Evolutionary conservation across 2,113 vertebrate species (phyloP), one percentile per base, ranked within the genome.

Genomic region (Tauraco erythrolophus): DNA sequence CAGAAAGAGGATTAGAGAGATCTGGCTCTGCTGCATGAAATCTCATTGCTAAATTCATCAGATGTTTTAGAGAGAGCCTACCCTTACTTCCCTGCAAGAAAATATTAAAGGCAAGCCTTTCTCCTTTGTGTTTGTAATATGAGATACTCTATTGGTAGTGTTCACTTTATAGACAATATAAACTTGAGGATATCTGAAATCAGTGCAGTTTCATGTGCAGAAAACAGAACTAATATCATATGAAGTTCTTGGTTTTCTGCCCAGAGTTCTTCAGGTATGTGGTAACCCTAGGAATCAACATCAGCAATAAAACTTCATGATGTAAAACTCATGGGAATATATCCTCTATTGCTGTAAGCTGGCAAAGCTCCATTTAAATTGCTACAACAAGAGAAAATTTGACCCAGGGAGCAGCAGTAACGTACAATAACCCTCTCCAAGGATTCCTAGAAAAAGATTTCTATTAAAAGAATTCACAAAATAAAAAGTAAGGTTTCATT

Each of bases 401-500:
- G 92, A 95, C 69, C 61, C 89, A 79, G 53, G 66, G 80, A 91
- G 84, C 66, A 94, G 74, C 41, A 95, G 78, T 22, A 84, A 89
- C 37, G 68, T 53, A 84, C 28, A 82, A 75, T 89, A 94, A 82
- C 56, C 22, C 35, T 65, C 84, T 92, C 53, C 69, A 72, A 91
- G 69, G 81, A 92, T 89, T 94, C 81, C 84, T 94, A 82, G 91
- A 92, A 89, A 89, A 93, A 91, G 6, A 69, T 17, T 89, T 61
- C 50, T 91, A 79, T 88, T 89, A 76, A 94, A 96, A 76, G 58
- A 95, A 88, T 70, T 96, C 90, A 94, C 54, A 94, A 95, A 94
- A 89, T 82, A 89, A 88, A 91, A 92, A 87, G n/a, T 16, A 76
- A 91, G 39, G 39, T 75, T 96, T 84, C 28, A 39, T 76, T 94